These are phyloP conservation scores for Eciton burchellii DNA, from an alignment of 1,140 invertebrate genomes.

Conservation along the genomic window DNA sequence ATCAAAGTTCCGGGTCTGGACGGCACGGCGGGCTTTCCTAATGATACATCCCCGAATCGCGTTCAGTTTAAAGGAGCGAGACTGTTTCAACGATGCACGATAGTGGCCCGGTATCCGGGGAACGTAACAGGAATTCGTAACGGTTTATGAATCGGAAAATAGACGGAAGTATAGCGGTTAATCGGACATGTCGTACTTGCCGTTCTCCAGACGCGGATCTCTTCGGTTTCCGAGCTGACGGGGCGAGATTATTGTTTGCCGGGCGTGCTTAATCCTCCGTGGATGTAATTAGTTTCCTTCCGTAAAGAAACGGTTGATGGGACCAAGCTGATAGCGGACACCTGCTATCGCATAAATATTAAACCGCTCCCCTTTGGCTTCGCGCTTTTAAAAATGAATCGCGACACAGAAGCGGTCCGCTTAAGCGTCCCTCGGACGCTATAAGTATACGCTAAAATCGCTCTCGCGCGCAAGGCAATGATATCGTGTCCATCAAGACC, in stretches of 20 bases:
- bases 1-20: slow-evolving; percentile 34
- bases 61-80: slow-evolving; percentile 27
- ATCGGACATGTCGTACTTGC: neutral
- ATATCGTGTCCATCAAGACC: slow-evolving; percentile 46
- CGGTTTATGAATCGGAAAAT: neutral
- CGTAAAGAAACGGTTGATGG: slow-evolving; percentile 39
- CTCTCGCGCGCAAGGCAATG: slow-evolving; percentile 17
- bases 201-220: neutral
- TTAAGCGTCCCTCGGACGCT: slow-evolving; percentile 1
- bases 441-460: slow-evolving; percentile 30
- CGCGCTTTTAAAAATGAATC: slow-evolving; percentile 47
- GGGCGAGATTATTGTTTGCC: slow-evolving; percentile 45
- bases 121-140: neutral
- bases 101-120: neutral
- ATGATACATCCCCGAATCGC: slow-evolving; percentile 40
- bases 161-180: neutral
- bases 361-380: slow-evolving; percentile 14
- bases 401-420: neutral
- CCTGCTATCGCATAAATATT: slow-evolving; percentile 27
- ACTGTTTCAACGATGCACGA: neutral
- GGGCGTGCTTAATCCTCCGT: slow-evolving; percentile 51
- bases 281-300: slow-evolving; percentile 54
- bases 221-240: slow-evolving; percentile 31
- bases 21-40: slow-evolving; percentile 18
- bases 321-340: slow-evolving; percentile 24